Evolutionary conservation across 2,797 vertebrate species (phyloP).

Genomic region (Clarias fuscus): DNA sequence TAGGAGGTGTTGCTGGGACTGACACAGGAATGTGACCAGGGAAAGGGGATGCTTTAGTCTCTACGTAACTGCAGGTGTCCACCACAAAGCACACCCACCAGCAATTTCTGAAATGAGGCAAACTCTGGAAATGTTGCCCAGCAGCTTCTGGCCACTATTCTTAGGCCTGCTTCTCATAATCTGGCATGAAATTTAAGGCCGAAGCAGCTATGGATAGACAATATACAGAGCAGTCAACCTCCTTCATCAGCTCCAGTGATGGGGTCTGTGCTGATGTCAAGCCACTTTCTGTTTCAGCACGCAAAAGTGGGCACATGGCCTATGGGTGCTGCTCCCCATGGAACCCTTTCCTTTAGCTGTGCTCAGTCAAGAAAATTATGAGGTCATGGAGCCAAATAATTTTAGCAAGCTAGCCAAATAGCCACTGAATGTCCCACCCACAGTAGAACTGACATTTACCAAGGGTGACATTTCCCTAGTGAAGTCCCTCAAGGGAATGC

Average conservation of each 20-base stretch:
- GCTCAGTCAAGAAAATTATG: slow-evolving; percentile 35
- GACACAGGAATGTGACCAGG: slow-evolving; percentile 51
- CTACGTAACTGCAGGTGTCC: slow-evolving; percentile 59
- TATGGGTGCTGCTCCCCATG: slow-evolving; percentile 27
- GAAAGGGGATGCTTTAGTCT: slow-evolving; percentile 49
- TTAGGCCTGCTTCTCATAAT: slow-evolving; percentile 47
- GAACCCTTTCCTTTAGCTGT: background rate
- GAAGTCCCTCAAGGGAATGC: slow-evolving; percentile 26
- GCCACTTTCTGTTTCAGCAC: slow-evolving; percentile 18
- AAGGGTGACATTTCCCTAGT: slow-evolving; percentile 28
- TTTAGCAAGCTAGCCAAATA: slow-evolving; percentile 30
- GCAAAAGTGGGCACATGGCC: slow-evolving; percentile 26
- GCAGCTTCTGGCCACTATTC: slow-evolving; percentile 51
- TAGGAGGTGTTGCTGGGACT: slow-evolving; percentile 56
- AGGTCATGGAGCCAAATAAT: slow-evolving; percentile 43
- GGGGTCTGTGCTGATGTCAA: slow-evolving; percentile 29
- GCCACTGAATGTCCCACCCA: slow-evolving; percentile 36
- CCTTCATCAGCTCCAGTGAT: slow-evolving; percentile 27
- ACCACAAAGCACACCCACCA: slow-evolving; percentile 42
- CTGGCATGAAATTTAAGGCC: slow-evolving; percentile 43
- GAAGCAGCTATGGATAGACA: slow-evolving; percentile 27
- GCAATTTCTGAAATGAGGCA: slow-evolving; percentile 47
- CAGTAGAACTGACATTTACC: slow-evolving; percentile 41
- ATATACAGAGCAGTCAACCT: slow-evolving; percentile 33
- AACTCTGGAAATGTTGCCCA: slow-evolving; percentile 47